Percentiles rank a stretch among this genome's conserved stretches.
Conservation (phyloP, 2,888 invertebrate genomes). For the Tipula helvola region DNA sequence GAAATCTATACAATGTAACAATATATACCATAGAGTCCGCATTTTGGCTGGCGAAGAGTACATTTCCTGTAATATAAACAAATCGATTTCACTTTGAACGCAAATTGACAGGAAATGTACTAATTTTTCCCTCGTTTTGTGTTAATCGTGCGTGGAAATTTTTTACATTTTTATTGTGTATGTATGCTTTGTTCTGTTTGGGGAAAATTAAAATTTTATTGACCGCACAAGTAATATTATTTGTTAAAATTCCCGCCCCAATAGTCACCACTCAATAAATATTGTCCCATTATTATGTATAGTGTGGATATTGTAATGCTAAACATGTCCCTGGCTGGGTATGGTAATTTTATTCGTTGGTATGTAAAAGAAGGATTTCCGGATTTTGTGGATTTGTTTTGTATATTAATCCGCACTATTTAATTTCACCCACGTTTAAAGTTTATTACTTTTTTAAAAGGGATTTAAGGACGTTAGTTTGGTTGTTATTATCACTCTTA, state of each 20-base stretch:
- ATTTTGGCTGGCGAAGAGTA: background rate
- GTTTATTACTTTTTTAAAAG: too few relatives aligned
- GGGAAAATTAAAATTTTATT: background rate
- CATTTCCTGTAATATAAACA: background rate
- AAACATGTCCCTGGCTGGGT: background rate
- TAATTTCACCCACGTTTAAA: background rate
- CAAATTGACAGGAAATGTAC: background rate
- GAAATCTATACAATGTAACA: background rate
- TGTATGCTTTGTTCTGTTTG: background rate
- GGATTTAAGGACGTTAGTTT: too few relatives aligned
- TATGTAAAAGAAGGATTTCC: background rate
- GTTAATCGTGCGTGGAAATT: background rate
- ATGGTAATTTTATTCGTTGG: background rate
- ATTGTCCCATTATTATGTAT: background rate
- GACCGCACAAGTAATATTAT: background rate
- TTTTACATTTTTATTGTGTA: background rate
- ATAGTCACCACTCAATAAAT: background rate
- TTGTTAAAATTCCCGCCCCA: background rate
- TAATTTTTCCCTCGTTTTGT: background rate
- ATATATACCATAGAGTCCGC: background rate
- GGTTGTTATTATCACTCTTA: too few relatives aligned
- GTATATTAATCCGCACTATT: background rate
- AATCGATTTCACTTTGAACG: background rate
- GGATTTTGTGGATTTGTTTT: background rate
- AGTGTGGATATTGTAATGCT: background rate